A percentile compares a stretch with the other conserved stretches of the same genome.
Evolutionary conservation across 2,113 vertebrate species (phyloP).

Genomic region (Ailuropoda melanoleuca): DNA sequence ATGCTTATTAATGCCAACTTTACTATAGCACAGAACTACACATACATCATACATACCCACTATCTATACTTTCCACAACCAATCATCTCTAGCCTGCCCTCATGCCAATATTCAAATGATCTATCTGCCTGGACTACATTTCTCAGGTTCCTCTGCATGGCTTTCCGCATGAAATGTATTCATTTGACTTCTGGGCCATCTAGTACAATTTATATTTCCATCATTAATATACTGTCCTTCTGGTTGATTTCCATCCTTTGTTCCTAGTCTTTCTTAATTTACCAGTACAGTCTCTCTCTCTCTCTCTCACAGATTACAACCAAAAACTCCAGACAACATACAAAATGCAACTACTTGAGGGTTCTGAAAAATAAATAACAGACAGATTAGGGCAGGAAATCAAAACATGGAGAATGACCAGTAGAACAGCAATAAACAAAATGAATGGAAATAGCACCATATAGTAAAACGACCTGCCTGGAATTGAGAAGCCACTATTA

Average conservation of each 20-base stretch:
- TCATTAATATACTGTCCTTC: neutral
- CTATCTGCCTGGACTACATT: neutral
- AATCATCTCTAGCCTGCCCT: neutral
- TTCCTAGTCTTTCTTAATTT: neutral
- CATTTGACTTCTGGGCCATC: neutral
- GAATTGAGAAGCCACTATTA: neutral
- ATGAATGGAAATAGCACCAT: neutral
- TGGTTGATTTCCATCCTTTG: neutral
- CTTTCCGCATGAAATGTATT: slow-evolving; percentile 1
- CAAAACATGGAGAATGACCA: neutral
- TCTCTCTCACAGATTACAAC: neutral
- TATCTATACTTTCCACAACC: neutral
- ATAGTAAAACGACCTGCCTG: neutral
- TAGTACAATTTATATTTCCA: neutral
- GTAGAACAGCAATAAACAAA: neutral
- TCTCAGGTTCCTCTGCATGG: neutral
- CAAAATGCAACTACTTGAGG: neutral
- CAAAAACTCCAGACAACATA: neutral
- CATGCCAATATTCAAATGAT: neutral
- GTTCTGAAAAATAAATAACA: neutral
- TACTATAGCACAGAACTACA: neutral
- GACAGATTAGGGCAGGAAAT: neutral
- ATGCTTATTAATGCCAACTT: neutral
- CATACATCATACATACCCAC: neutral
- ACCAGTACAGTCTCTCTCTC: neutral